phyloP scores from a whole-genome alignment of 2,888 invertebrate genomes.

The Saturnia japonica region DNA sequence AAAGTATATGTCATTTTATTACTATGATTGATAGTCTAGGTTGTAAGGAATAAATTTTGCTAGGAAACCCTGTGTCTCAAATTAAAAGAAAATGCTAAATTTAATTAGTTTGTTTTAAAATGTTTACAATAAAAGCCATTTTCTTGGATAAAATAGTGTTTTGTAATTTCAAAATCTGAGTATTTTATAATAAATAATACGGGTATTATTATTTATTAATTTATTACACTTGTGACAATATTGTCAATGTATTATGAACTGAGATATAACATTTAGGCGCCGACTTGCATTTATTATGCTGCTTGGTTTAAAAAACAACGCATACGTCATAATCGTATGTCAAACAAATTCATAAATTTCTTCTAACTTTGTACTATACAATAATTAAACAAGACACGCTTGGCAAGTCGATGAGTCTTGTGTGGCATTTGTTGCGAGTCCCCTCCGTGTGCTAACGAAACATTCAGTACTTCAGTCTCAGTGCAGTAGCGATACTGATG shows the following conservation, averaged over 20 bases:
- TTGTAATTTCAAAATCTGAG: too few species aligned
- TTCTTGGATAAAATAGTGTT: too few species aligned
- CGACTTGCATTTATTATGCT: background rate
- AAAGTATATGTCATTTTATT: too few species aligned
- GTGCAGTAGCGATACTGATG: slow-evolving; percentile 58
- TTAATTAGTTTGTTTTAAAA: too few species aligned
- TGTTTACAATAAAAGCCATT: too few species aligned
- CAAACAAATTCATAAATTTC: slow-evolving; percentile 35
- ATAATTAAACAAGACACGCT: slow-evolving; percentile 8
- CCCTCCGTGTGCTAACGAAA: background rate
- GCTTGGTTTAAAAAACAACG: slow-evolving; percentile 2
- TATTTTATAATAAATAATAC: too few species aligned
- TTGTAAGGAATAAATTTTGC: too few species aligned
- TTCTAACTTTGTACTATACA: slow-evolving; percentile 38
- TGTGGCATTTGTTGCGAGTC: slow-evolving; percentile 4
- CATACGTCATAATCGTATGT: slow-evolving; percentile 42
- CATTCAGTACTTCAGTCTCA: slow-evolving; percentile 34
- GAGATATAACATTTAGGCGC: background rate
- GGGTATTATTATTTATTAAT: too few species aligned
- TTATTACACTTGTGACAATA: too few species aligned
- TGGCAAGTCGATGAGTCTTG: slow-evolving; percentile 2
- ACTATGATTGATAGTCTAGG: too few species aligned
- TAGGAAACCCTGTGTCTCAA: too few species aligned
- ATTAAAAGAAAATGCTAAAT: too few species aligned
- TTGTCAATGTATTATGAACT: background rate